These are phyloP conservation scores for Globodera rostochiensis DNA, from an alignment of 1,140 invertebrate genomes.

Conservation along the genomic window DNA sequence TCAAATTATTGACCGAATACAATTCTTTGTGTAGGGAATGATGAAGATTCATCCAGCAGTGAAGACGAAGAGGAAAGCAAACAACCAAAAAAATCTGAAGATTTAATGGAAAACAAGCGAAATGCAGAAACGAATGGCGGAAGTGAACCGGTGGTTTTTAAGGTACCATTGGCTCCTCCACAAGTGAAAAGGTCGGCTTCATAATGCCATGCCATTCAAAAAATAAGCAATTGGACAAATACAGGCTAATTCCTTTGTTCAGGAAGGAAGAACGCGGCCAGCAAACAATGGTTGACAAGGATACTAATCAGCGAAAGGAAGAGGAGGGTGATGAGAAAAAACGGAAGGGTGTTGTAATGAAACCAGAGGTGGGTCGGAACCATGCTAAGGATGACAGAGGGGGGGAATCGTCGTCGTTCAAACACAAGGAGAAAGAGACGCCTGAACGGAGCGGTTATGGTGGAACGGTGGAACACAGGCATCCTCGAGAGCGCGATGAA, in stretches of 20 bases:
- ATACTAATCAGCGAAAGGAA: background rate
- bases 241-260: background rate
- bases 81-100: background rate
- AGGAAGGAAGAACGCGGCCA: background rate
- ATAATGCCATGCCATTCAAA: background rate
- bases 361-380: background rate
- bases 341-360: background rate
- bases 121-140: background rate
- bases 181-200: constrained; percentile 24
- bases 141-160: constrained; percentile 28
- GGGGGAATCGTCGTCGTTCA: too few relatives aligned
- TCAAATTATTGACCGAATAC: background rate
- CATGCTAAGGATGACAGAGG: too few relatives aligned
- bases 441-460: background rate
- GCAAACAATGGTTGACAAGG: background rate
- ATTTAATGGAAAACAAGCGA: background rate
- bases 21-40: background rate
- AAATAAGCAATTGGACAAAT: background rate
- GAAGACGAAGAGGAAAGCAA: constrained; percentile 18
- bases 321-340: background rate
- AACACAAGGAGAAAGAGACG: too few relatives aligned
- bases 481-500: background rate
- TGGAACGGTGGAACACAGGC: background rate
- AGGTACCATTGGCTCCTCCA: constrained; percentile 30
- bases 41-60: constrained; percentile 3